phyloP scores from a whole-genome alignment of 1,140 invertebrate genomes.

The Aphelinus certus region DNA sequence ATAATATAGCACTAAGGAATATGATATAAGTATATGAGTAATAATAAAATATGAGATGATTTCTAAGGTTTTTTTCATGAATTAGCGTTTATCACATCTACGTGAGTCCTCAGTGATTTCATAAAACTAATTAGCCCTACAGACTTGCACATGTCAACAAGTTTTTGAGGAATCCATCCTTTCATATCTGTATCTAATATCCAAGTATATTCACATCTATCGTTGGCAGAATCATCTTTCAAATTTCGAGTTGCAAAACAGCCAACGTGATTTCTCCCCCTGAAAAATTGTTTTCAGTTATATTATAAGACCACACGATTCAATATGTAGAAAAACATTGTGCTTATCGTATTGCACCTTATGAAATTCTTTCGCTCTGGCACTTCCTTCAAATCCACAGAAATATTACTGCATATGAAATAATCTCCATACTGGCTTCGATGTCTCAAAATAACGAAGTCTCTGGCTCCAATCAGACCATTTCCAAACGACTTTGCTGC shows the following conservation, averaged over 20 bases:
- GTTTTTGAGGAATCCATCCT: constrained; percentile 75
- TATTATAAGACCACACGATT: no score
- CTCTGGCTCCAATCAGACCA: constrained; percentile 62
- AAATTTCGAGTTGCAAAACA: constrained; percentile 74
- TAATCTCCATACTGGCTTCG: constrained; percentile 68
- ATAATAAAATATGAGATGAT: no score
- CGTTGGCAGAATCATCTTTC: constrained; percentile 52
- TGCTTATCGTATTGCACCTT: constrained; percentile 33
- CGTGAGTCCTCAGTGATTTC: constrained; percentile 49
- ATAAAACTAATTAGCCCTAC: constrained; percentile 53
- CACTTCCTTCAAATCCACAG: constrained; percentile 57
- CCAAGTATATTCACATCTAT: constrained; percentile 73
- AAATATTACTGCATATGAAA: constrained; percentile 66
- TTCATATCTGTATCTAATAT: constrained; percentile 79
- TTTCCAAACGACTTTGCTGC: constrained; percentile 64
- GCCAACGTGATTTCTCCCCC: constrained; percentile 78
- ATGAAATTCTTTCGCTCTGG: constrained; percentile 43
- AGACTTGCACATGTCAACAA: constrained; percentile 68
- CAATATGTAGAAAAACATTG: no score
- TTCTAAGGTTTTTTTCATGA: no score
- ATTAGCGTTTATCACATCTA: background rate
- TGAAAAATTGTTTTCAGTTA: constrained; percentile 48
- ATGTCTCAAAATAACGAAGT: constrained; percentile 83
- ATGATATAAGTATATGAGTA: no score
- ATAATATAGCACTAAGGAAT: no score